These are phyloP conservation scores for Sitobion miscanthi DNA, from an alignment of 1,140 invertebrate genomes.

Conservation along the genomic window DNA sequence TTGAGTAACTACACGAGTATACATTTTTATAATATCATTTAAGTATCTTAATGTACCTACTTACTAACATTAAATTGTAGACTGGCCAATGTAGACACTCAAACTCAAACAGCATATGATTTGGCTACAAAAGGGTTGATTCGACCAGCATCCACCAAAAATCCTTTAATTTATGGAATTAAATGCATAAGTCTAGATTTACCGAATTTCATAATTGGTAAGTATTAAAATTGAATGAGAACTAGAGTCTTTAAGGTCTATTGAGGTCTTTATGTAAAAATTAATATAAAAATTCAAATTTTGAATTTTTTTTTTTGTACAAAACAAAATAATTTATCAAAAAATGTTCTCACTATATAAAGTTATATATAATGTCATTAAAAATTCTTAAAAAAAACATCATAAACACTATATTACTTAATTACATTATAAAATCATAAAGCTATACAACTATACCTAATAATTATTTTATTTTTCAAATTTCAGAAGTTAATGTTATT, in stretches of 20 bases:
- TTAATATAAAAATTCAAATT: neutral
- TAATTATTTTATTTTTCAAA: constrained; percentile 59
- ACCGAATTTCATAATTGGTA: constrained; percentile 87
- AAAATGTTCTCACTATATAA: neutral
- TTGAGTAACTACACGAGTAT: constrained; percentile 70
- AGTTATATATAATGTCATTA: neutral
- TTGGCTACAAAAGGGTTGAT: constrained; percentile 80
- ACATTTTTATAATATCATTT: neutral
- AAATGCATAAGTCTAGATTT: constrained; percentile 80
- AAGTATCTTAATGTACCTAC: constrained; percentile 32
- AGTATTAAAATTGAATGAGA: constrained; percentile 57
- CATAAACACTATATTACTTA: neutral
- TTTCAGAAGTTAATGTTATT: constrained; percentile 82
- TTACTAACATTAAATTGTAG: constrained; percentile 63
- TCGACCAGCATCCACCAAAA: constrained; percentile 72
- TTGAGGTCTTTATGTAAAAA: neutral
- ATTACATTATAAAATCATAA: neutral
- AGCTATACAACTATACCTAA: neutral
- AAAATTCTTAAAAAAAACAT: neutral
- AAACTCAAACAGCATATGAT: constrained; percentile 88
- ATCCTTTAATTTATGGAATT: constrained; percentile 85
- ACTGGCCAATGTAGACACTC: constrained; percentile 76
- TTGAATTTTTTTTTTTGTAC: neutral
- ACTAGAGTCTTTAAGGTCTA: neutral
- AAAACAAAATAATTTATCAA: neutral